phyloP scores from a whole-genome alignment of 2,113 vertebrate species.

The Pseudolaguvia tuberculata region DNA sequence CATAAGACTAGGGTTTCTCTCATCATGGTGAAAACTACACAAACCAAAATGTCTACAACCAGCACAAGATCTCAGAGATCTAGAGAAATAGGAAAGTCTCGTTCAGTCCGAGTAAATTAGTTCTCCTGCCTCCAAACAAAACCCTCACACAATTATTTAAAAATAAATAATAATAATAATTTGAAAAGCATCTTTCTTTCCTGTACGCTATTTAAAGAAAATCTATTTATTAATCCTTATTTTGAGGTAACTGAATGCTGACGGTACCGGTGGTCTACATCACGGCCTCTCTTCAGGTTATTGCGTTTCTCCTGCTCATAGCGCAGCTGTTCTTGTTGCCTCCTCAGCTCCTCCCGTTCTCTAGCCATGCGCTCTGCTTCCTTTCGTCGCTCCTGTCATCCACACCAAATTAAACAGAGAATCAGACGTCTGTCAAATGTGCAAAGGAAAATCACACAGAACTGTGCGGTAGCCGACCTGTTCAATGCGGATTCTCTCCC shows the following conservation, averaged over 20 bases:
- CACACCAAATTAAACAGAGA: neutral
- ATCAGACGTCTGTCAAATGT: too few relatives aligned
- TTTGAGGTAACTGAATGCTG: neutral
- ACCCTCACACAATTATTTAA: too few relatives aligned
- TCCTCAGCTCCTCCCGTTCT: constrained; percentile 86
- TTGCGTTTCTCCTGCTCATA: constrained; percentile 96
- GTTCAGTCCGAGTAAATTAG: neutral
- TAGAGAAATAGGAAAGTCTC: neutral
- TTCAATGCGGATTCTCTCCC: constrained; percentile 91
- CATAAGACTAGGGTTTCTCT: neutral
- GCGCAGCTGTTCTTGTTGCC: constrained; percentile 96
- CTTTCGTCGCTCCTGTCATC: constrained; percentile 84
- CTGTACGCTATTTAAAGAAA: neutral
- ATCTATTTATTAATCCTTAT: neutral
- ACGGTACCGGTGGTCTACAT: constrained; percentile 84
- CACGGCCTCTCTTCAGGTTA: constrained; percentile 87
- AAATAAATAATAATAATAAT: too few relatives aligned
- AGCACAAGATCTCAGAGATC: too few relatives aligned
- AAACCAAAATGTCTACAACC: neutral
- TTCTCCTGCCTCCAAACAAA: too few relatives aligned
- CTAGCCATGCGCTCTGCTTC: constrained; percentile 91
- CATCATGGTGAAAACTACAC: neutral
- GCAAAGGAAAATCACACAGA: neutral
- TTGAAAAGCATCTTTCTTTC: neutral
- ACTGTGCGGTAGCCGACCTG: constrained; percentile 71